Percentiles rank a stretch among this genome's conserved stretches.
Conservation (phyloP, 1,140 invertebrate genomes). For the Nixonia krombeini region DNA sequence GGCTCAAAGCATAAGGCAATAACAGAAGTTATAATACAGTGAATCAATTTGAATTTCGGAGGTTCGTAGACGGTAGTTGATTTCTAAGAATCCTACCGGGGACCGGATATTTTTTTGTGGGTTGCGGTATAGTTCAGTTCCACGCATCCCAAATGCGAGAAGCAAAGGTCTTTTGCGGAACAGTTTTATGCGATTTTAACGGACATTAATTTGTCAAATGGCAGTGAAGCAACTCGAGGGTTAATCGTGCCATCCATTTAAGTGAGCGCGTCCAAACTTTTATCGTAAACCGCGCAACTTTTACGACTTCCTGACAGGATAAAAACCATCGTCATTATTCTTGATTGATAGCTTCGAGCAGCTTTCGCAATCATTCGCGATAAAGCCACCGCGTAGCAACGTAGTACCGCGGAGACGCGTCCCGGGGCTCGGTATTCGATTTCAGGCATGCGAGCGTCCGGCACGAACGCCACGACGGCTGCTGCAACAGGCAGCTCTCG, state of each 20-base stretch:
- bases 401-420: constrained; percentile 12
- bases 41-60: no score
- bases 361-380: constrained; percentile 27
- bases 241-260: no score
- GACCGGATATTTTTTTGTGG: no score
- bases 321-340: constrained; percentile 42
- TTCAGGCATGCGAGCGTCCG: constrained; percentile 33
- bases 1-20: no score
- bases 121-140: no score
- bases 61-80: no score
- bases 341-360: constrained; percentile 43
- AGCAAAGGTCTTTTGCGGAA: neutral
- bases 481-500: neutral
- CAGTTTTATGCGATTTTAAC: neutral
- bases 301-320: constrained; percentile 36
- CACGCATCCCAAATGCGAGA: no score
- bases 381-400: constrained; percentile 37
- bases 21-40: no score
- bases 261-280: no score
- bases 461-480: constrained; percentile 14
- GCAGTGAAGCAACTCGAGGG: no score
- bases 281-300: constrained; percentile 17
- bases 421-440: constrained; percentile 41
- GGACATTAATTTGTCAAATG: no score
- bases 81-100: no score